Base-by-base conservation (phyloP, 2,113 vertebrate genomes). In the Tupaia tana region DNA sequence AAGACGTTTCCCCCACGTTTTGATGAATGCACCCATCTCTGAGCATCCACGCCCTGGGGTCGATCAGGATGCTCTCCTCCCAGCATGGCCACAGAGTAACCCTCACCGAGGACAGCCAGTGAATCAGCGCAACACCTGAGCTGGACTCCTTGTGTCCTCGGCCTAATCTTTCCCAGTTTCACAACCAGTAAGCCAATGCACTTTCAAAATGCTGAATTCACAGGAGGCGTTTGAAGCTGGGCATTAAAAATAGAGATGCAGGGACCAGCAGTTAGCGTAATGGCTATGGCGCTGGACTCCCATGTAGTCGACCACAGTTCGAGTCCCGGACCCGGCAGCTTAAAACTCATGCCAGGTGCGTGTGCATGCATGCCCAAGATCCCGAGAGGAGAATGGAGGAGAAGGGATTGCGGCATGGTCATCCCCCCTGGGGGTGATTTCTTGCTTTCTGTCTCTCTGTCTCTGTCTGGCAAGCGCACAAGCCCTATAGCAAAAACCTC, bases 201-300 rank as follows among this genome's bases (percentile, higher is more conserved):
- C 27, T 58, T 77, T 81, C 31, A 90, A 77, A 95, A 88, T 87
- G 90, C 1, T 64, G 86, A 93, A 56, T 82, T 90, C 81, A 66
- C 56, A 64, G 86, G 73, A 86, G 61, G 29, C 66, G 78, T 82
- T 73, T 58, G 95, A 89, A 95, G 43, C 27, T 67, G 56, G 61
- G 63, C 1, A 15, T 82, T 61, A 19, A 90, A 75, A 83, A 66
- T 77, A 13, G 56, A 92, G 94, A 86, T 86, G 43, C 43, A 43
- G 43, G 43, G 43, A 43, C 43, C 43, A 43, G 43, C 43, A 43
- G 43, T 43, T 43, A 43, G 43, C 43, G 43, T 43, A 43, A 43
- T 43, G 43, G 43, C 43, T 43, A 43, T 43, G 43, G 4, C 43
- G 3, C 43, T 43, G 43, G 43, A 43, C 43, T 43, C 43, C 43